phyloP scores from a whole-genome alignment of 2,888 invertebrate species.

The Philereme transversata region DNA sequence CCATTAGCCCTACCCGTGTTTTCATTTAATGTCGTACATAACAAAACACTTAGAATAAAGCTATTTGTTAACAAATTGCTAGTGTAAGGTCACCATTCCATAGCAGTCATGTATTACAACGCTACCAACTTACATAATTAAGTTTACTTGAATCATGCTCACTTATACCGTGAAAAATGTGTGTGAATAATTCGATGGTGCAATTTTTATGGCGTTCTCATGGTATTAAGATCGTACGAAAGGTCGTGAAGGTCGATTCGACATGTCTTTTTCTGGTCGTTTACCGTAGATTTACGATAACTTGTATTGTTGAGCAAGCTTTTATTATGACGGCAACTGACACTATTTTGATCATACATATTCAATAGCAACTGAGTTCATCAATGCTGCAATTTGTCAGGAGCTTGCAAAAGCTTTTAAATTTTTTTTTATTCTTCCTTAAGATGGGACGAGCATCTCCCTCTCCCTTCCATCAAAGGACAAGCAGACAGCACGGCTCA shows the following conservation, averaged over 20 bases:
- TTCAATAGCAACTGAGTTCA: neutral
- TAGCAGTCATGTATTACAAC: neutral
- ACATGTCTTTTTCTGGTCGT: constrained; percentile 27
- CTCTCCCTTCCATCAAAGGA: too few relatives aligned
- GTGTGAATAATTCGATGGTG: constrained; percentile 26
- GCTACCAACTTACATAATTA: constrained; percentile 13
- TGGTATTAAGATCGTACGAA: constrained; percentile 29
- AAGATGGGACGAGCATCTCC: too few relatives aligned
- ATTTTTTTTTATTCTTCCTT: too few relatives aligned
- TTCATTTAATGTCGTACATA: too few relatives aligned
- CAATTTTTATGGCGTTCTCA: constrained; percentile 37
- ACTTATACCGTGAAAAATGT: constrained; percentile 27
- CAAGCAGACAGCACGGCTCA: too few relatives aligned
- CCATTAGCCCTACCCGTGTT: too few relatives aligned
- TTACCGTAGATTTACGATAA: constrained; percentile 20
- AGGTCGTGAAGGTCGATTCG: constrained; percentile 27
- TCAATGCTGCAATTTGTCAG: too few relatives aligned
- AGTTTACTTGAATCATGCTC: constrained; percentile 7
- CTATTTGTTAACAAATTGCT: too few relatives aligned
- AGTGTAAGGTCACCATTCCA: too few relatives aligned
- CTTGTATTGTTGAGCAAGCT: constrained; percentile 13
- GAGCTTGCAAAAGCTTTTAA: too few relatives aligned
- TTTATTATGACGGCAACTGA: constrained; percentile 9
- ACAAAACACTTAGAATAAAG: too few relatives aligned
- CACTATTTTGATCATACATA: neutral